Evolutionary conservation across 2,797 vertebrate species (phyloP).

Genomic region (Lacerta agilis): DNA sequence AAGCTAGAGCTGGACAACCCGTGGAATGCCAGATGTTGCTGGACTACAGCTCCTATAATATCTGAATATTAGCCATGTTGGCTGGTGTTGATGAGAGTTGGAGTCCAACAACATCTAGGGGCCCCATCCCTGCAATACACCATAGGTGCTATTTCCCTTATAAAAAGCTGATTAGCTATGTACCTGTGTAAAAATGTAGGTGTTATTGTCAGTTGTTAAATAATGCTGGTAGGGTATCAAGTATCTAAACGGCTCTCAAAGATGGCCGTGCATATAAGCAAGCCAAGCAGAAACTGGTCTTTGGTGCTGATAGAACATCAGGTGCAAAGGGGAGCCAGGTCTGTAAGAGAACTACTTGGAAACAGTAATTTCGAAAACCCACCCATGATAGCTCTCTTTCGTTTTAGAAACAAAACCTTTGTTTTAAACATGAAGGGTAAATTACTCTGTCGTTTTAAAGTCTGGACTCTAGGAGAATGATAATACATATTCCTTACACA

Average conservation of each 20-base stretch:
- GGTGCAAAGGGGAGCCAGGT: not conserved
- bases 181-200: not conserved
- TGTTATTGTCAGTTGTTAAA: not conserved
- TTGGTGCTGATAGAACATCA: not conserved
- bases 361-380: not conserved
- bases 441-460: not conserved
- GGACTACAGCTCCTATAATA: no score
- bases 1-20: not conserved
- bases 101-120: not conserved
- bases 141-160: not conserved
- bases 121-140: not conserved
- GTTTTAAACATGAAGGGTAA: not conserved
- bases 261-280: not conserved
- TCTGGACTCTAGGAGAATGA: not conserved
- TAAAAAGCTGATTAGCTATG: not conserved
- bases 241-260: not conserved
- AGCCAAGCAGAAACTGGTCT: not conserved
- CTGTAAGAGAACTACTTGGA: not conserved
- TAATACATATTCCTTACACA: not conserved
- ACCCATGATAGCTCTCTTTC: not conserved
- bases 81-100: no score
- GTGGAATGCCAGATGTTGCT: no score
- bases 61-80: no score
- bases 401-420: not conserved
- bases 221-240: not conserved